Base-by-base conservation (phyloP, 2,797 vertebrate species). In the Nyctalus aviator region DNA sequence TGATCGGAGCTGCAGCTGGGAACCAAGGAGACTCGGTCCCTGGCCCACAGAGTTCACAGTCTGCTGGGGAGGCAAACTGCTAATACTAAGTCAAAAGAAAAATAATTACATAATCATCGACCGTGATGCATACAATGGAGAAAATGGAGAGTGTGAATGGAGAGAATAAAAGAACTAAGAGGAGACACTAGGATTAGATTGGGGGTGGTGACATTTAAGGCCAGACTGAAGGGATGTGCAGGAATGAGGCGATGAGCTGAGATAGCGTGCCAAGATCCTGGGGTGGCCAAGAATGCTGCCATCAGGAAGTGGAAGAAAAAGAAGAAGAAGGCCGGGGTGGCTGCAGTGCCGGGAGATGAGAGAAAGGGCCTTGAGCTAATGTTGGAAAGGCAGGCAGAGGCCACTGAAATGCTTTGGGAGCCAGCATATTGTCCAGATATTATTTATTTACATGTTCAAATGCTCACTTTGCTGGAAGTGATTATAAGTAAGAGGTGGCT, bases 161-260 rank as follows among this genome's bases (percentile, higher is more conserved):
- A 77, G 41, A 83, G 83, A 75, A 82, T 48, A 44, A 79, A 78
- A 72, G 11, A 35, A 90, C 66, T 30, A 25, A 81, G 91, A 62
- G 71, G 95, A 86, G 72, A 69, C 44, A 15, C 18, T 35, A 69
- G 84, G 72, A 91, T 84, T 62, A 90, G 62, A 5, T 27, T 13
- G n/a, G 35, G 25, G 30, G 30, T 11, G 20, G 30, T 79, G 75
- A 92, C 84, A 92, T 92, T 87, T 89, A 89, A 96, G 94, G 89
- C 35, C 37, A 92, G 62, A 88, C 66, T 0, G 0, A 90, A 83
- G 96, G 91, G 94, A 95, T 75, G 87, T 78, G 21, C 77, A 55
- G 81, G 44, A 83, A 78, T 7, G 64, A 84, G 81, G 91, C 12
- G 86, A 87, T 21, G 84, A 93, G 72, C 86, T 64, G 21, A 88